phyloP scores from a whole-genome alignment of 2,113 vertebrate genomes.

The Coptodon bakossiorum region DNA sequence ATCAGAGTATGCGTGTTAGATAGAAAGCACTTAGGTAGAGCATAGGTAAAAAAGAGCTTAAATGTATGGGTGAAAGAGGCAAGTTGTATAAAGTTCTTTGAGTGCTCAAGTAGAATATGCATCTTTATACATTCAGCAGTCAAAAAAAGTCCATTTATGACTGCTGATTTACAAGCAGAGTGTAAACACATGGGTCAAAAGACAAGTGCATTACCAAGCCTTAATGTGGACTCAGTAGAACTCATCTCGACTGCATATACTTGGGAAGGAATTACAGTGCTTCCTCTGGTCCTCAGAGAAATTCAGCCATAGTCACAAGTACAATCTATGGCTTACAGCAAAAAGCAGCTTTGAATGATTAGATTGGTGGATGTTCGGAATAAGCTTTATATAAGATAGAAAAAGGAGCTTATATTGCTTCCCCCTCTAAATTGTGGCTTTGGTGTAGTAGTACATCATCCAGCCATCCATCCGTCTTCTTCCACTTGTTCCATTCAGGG shows the following conservation, averaged over 20 bases:
- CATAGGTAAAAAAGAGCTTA: neutral
- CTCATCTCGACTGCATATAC: neutral
- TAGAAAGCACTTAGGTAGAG: neutral
- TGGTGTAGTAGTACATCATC: neutral
- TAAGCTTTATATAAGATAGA: neutral
- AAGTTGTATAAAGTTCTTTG: neutral
- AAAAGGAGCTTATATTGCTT: neutral
- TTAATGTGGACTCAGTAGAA: neutral
- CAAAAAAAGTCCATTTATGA: neutral
- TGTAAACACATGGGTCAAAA: neutral
- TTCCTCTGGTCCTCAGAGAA: neutral
- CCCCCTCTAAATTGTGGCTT: neutral
- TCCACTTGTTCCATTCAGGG: neutral
- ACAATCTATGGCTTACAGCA: neutral
- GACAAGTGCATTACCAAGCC: neutral
- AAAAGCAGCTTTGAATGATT: neutral
- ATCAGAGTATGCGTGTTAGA: neutral
- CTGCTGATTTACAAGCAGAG: neutral
- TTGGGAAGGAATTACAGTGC: neutral
- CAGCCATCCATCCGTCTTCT: neutral
- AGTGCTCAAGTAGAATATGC: neutral
- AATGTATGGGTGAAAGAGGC: rapidly evolving
- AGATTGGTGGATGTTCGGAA: neutral
- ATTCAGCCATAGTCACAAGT: neutral
- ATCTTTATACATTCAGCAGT: neutral